Evolutionary conservation across 2,888 invertebrate genomes (phyloP), one percentile per base, ranked within the genome.

Genomic region (Stenurella melanura): DNA sequence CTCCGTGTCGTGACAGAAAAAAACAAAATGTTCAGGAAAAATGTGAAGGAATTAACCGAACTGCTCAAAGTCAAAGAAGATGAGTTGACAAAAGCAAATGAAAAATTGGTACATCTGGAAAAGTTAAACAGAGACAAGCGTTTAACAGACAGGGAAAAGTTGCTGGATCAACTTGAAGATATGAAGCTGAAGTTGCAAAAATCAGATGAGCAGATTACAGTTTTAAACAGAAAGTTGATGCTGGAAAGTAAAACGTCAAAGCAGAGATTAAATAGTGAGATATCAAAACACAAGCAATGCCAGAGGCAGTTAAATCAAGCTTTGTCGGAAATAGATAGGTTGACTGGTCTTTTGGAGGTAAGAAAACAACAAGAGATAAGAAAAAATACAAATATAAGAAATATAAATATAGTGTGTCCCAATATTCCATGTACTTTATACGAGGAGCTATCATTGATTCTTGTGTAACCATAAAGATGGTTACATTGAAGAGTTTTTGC

Each of bases 161-260:
- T 96, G 10, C 92, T 93, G 76, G 91, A 92, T 9, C 93, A 94
- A 87, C 89, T 94, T 63, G 89, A 90, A 4, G 91, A 93, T 50
- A 86, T 93, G 18, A 91, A 92, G 19, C 87, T 89, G 0, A 92
- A 91, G 66, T 78, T 92, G 18, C 90, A 91, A 6, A 92, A 92
- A 74, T 92, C 92, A 76, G 94, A 94, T 80, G 92, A 91, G 57
- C 93, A 94, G 75, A 92, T 94, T 76, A 92, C 90, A 77, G 91
- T 92, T 80, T 90, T 96, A 78, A 93, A 95, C 75, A 92, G 95
- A 60, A 94, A 94, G 83, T 89, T 95, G 15, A 91, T 93, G 75
- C 89, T 96, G 50, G 96, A 96, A 87, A 91, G 92, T 2, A 96
- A 96, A 90, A 95, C 93, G 86, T 92, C 93, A 81, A 93, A 92